Conservation (phyloP, 2,797 vertebrate species). For the Parauchenoglanis ngamensis region DNA sequence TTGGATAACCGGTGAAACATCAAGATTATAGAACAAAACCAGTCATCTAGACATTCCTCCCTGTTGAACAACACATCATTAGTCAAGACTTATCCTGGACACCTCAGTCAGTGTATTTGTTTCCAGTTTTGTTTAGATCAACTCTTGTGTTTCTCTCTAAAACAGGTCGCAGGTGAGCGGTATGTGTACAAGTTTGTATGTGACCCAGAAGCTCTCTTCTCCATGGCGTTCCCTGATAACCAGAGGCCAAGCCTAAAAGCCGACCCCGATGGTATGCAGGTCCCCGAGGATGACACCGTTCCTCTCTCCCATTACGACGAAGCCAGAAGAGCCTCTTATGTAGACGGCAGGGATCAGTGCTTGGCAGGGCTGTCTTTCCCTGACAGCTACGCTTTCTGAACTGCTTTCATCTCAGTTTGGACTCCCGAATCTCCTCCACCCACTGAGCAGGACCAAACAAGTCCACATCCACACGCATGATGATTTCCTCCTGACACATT, state of each 20-base stretch:
- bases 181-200: slow-evolving; percentile 97
- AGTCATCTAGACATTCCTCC: not conserved
- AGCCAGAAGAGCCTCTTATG: slow-evolving; percentile 73
- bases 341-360: slow-evolving; percentile 82
- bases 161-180: slow-evolving; percentile 89
- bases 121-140: not conserved
- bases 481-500: not conserved
- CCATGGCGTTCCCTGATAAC: slow-evolving; percentile 93
- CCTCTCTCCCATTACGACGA: slow-evolving; percentile 85
- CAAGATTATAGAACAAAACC: not conserved
- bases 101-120: not conserved
- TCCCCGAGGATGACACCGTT: slow-evolving; percentile 81
- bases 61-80: not conserved
- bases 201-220: slow-evolving; percentile 90
- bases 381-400: slow-evolving; percentile 85
- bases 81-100: not conserved
- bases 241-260: slow-evolving; percentile 88
- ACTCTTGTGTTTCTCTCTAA: not conserved
- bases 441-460: slow-evolving; percentile 30
- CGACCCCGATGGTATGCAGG: slow-evolving; percentile 78
- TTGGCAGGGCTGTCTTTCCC: slow-evolving; percentile 77
- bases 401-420: slow-evolving; percentile 38
- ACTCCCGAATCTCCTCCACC: not conserved
- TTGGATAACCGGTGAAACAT: not conserved
- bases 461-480: slow-evolving; percentile 20